phyloP scores from a whole-genome alignment of 2,797 vertebrate species.

The Tenualosa ilisha region DNA sequence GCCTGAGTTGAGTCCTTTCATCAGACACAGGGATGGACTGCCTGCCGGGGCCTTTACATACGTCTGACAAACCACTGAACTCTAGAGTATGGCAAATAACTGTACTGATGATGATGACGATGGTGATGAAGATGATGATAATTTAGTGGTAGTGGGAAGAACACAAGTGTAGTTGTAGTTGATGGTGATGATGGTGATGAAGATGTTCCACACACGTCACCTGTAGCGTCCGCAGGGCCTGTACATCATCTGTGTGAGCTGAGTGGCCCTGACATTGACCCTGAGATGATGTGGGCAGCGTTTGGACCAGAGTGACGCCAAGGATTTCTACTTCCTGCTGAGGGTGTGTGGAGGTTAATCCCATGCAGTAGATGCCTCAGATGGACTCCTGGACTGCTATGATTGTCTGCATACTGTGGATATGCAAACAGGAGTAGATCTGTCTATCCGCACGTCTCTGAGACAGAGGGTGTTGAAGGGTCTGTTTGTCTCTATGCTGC shows the following conservation, averaged over 20 bases:
- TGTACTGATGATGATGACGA: neutral
- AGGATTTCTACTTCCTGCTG: constrained; percentile 27
- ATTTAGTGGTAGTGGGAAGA: neutral
- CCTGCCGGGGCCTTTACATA: too few species aligned
- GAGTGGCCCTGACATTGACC: constrained; percentile 24
- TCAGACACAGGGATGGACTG: too few species aligned
- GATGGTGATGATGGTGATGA: neutral
- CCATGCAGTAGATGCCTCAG: too few species aligned
- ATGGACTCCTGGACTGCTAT: too few species aligned
- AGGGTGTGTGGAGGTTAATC: neutral
- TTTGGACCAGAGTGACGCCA: constrained; percentile 32
- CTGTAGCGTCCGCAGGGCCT: constrained; percentile 17
- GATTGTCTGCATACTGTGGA: neutral
- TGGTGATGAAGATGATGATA: neutral
- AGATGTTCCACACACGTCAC: neutral
- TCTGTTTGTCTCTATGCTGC: too few species aligned
- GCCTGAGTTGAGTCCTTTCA: too few species aligned
- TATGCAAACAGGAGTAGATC: neutral
- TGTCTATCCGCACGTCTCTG: neutral
- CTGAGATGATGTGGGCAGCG: constrained; percentile 27
- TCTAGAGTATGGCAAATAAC: too few species aligned
- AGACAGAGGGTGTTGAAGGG: too few species aligned
- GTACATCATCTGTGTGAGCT: constrained; percentile 34
- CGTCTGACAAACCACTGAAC: too few species aligned
- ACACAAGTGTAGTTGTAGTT: neutral